phyloP scores from a whole-genome alignment of 2,113 vertebrate genomes.

The Saccopteryx bilineata region DNA sequence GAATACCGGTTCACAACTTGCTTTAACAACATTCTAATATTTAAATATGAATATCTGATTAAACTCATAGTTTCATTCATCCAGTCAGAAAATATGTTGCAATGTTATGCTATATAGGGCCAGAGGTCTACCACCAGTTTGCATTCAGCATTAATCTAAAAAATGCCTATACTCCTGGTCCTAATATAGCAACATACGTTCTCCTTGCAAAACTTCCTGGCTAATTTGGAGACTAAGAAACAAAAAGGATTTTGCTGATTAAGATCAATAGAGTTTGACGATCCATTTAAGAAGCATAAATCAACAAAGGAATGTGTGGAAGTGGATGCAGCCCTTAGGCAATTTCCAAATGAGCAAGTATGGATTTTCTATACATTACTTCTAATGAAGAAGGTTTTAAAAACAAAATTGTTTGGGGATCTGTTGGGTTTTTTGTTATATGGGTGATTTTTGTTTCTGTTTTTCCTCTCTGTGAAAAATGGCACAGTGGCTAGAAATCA shows the following conservation, averaged over 20 bases:
- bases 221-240: slow-evolving; percentile 56
- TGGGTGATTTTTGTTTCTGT: background rate
- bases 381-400: slow-evolving; percentile 60
- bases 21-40: background rate
- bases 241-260: slow-evolving; percentile 38
- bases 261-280: slow-evolving; percentile 66
- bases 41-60: slow-evolving; percentile 29
- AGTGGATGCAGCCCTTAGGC: slow-evolving; percentile 3
- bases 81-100: background rate
- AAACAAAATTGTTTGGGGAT: slow-evolving; percentile 13
- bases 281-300: slow-evolving; percentile 71
- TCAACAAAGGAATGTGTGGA: slow-evolving; percentile 28
- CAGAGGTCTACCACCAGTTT: background rate
- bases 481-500: slow-evolving; percentile 19
- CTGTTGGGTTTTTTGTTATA: background rate
- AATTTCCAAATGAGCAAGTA: slow-evolving; percentile 39
- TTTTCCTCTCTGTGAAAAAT: slow-evolving; percentile 10
- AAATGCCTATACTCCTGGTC: background rate
- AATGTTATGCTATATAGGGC: background rate
- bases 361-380: slow-evolving; percentile 61
- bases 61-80: background rate
- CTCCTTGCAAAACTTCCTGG: slow-evolving; percentile 23
- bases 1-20: background rate
- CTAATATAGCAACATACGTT: background rate
- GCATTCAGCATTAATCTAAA: background rate